Evolutionary conservation across 2,888 invertebrate genomes (phyloP), one percentile per base, ranked within the genome.

Genomic region (Nemotelus nigrinus): DNA sequence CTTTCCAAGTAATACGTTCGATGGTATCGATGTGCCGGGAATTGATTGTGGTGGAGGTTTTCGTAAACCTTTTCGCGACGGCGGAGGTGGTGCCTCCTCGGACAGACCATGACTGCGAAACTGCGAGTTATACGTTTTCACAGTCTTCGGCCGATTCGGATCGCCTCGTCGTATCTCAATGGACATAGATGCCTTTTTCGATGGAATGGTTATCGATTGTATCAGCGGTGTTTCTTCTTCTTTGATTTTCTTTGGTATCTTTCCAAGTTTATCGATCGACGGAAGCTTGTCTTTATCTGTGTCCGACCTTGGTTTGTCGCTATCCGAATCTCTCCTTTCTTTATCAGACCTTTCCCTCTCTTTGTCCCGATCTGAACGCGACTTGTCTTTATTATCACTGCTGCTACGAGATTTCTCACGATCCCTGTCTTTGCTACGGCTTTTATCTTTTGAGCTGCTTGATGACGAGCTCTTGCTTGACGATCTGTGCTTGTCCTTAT

Each of bases 101-200:
- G 94, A 95, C 76, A 97, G 87, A 55, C 96, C 97, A 83, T 96
- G 96, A 71, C 96, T 96, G 81, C 97, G 91, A 89, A 97, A 96
- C 88, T 95, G 96, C 0, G 96, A 94, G 87, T 96, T 93, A 85
- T 93, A 96, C 25, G 94, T 94, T 90, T 97, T 97, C 0, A 96
- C 97, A 57, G 97, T 97, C 88, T 96, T 96, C 3, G 95, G 93
- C 83, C 96, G 89, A 76, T 89, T 91, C 8, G 90, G 89, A 74
- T 92, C 90, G 81, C 92, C 92, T 79, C 93, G 94, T 79, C 94
- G 89, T 77, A 93, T 91, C 89, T 95, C 95, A 82, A 95, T 94
- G 0, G 94, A 94, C 85, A 94, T 93, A 2, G 94, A 93, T 57
- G 93, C 92, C 82, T 93, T 94, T 77, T 87, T 85, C 47, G 84